phyloP scores from a whole-genome alignment of 2,888 invertebrate genomes.

The Drepana falcataria region DNA sequence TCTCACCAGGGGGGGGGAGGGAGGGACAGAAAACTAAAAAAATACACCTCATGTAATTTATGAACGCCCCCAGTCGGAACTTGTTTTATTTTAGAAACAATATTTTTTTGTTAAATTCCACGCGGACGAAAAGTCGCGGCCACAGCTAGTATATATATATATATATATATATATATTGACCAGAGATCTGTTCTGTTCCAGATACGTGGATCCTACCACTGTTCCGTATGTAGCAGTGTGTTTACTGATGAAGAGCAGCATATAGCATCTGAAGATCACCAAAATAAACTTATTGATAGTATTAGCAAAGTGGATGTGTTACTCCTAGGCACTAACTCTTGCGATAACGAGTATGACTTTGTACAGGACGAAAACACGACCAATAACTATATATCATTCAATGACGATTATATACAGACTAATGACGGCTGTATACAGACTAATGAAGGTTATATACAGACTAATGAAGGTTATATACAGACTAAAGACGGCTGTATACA shows the following conservation, averaged over 20 bases:
- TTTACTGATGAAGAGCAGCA: neutral
- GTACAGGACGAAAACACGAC: neutral
- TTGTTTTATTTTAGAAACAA: too few relatives aligned
- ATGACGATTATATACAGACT: neutral
- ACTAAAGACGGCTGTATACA: neutral
- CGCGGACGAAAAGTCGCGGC: too few relatives aligned
- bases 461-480: neutral
- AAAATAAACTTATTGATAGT: neutral
- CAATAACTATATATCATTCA: neutral
- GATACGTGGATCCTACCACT: neutral
- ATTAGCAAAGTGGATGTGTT: neutral
- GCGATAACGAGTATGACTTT: neutral
- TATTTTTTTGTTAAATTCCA: too few relatives aligned
- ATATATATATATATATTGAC: too few relatives aligned
- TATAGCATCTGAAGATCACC: neutral
- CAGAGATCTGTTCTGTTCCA: neutral
- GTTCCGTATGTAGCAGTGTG: neutral
- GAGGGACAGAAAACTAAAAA: too few relatives aligned
- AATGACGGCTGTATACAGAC: neutral
- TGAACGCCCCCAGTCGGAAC: too few relatives aligned
- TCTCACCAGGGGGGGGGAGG: too few relatives aligned
- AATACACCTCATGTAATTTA: too few relatives aligned
- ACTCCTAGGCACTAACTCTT: neutral
- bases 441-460: too few relatives aligned
- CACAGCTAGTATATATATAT: too few relatives aligned